Evolutionary conservation across 2,113 vertebrate species (phyloP), one percentile per base, ranked within the genome.

Genomic region (Callocephalon fimbriatum): DNA sequence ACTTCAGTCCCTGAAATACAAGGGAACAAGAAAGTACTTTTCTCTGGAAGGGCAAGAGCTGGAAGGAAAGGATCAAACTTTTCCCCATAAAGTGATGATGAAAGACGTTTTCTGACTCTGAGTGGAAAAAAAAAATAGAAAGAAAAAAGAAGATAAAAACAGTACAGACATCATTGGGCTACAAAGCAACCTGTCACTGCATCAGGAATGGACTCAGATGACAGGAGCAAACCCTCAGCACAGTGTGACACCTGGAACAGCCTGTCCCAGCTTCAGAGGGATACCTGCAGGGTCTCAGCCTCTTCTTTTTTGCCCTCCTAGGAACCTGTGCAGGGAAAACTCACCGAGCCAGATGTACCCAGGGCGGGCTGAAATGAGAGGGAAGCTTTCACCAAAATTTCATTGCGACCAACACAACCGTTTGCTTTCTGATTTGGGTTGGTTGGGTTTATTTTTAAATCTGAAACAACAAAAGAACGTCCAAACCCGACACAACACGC

Each of bases 291-390:
- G 35, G 20, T 45, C 14, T 32, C 53, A 2, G 11, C 1, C 35
- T 32, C 53, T 35, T 11, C 2, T 19, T 32, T 54, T 65, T 12
- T 6, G 21, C 59, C 19, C 15, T 37, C 26, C 22, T 4, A 4
- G 13, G 29, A 62, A 25, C 22, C 51, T 7, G 15, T 1, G 23
- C 3, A 26, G 29, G 14, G 14, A 47, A 44, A 44, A 2, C 37
- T 25, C 14, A 22, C 26, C 5, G 8, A 25, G 6, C 8, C 21
- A 3, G 58, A 2, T 5, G 2, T 1, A 25, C 23, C 11, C 50
- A 48, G 23, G 31, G 58, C 15, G 7, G 4, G 58, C 23, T 16
- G 56, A n/a, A 58, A 58, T 22, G 56, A 58, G 20, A 58, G 20
- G 32, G 13, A 58, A 35, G 20, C 56, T 23, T 22, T 22, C 56